Base-by-base conservation (phyloP, 2,797 vertebrate genomes). In the Anabacerthia variegaticeps region DNA sequence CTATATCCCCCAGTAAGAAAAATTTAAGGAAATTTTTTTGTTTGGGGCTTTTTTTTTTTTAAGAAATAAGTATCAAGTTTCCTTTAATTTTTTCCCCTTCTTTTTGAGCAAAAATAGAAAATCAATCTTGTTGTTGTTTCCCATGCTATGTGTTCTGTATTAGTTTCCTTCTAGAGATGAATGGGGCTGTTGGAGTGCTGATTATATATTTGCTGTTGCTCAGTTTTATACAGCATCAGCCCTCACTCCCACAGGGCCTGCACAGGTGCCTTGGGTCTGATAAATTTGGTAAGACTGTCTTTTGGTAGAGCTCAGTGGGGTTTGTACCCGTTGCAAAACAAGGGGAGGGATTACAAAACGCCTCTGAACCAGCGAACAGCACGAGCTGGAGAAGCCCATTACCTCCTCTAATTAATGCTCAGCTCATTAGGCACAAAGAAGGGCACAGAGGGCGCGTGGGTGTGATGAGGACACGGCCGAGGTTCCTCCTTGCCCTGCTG, bases 351-450 rank as follows among this genome's bases (percentile, higher is more conserved):
- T 95, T 92, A 59, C 88, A 51, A 44, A 59, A 95, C 1, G 15
- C 63, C 51, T 27, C 3, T 18, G 71, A 30, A 80, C 68, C 75
- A 91, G 37, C 85, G 37, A 24, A 7, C 73, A 52, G 78, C 95
- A 73, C 36, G 37, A 41, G 30, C 20, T 20, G 1, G 24, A 65
- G 93, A 89, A 86, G 76, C 79, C 77, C 91, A 85, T 89, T 65
- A 79, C 68, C 83, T 76, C 78, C 86, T 92, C 91, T 96, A 95
- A 94, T 97, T 97, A 96, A 80, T 86, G 51, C 91, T 17, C 74
- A 52, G 79, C 91, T 94, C 65, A 24, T 95, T 83, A 92, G 85
- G 75, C 54, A 92, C 73, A 74, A 91, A 86, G 94, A 90, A 89
- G 95, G 85, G 79, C 90, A 22, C 71, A 61, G 43, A 13, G 71